Base-by-base conservation (phyloP, 1,140 invertebrate genomes). In the Pogonus chalceus region DNA sequence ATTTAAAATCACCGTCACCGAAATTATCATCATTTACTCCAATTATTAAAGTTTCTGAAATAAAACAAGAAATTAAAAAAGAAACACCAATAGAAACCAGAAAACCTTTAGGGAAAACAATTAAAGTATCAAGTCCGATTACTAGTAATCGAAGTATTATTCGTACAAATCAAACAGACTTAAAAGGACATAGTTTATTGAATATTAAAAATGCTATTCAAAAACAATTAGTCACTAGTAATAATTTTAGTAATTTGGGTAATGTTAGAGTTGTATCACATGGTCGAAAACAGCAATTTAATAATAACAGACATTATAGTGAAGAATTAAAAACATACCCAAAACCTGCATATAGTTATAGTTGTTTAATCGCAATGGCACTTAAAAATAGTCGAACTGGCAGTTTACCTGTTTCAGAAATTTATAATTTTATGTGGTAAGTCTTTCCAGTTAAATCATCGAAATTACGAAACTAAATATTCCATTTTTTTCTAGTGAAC, bases 401-500 rank as follows among this genome's bases (percentile, higher is more conserved):
- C 47, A 93, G 90, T 62, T 72, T 98, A 61, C 95, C 95, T 1
- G 95, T 98, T 4, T 96, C 93, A 4, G 95, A 98, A 76, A 98
- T 98, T 57, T 98, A 98, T 70, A 95, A 92, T 69, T 98, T 98
- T 68, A 96, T 98, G 86, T 97, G 90, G 90, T 93, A 75, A 83
- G 85, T 81, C 56, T 56, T 16, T 43, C 37, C 22, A 23, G n/a
- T 49, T 52, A 35, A 7, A 35, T 52, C 20, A 43, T 35, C 14
- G 31, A 35, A 35, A 9, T 9, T 35, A 35, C 14, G 14, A 35
- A 35, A 35, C 31, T 35, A 35, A 35, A 9, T 35, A 35, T 35
- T 9, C 31, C 21, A 10, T 49, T 21, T 49, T 21, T 49, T 10
- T 46, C 39, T 49, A 93, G 90, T 72, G 88, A 94, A 72, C 93